Conservation (phyloP, 2,113 vertebrate species). For the Corythaixoides concolor region DNA sequence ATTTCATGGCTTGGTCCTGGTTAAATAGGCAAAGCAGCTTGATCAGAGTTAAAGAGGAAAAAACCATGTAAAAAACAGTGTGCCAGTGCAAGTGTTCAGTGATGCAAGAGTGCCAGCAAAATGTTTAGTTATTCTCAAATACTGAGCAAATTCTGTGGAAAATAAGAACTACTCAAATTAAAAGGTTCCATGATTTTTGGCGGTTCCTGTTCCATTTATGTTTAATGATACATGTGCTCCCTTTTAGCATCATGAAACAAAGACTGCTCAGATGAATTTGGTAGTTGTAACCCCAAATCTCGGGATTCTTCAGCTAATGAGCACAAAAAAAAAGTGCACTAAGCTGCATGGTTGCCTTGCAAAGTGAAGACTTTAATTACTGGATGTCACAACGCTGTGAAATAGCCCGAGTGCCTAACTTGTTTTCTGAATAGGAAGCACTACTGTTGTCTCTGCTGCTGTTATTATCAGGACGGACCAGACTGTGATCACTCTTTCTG, state of each 20-base stretch:
- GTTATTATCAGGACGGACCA: background rate
- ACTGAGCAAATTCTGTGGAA: background rate
- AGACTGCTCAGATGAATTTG: background rate
- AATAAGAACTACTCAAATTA: background rate
- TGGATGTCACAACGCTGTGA: background rate
- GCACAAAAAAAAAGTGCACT: background rate
- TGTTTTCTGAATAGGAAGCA: background rate
- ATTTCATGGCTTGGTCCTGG: background rate
- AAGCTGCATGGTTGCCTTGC: background rate
- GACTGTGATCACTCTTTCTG: background rate
- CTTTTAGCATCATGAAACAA: background rate
- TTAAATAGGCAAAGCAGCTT: conserved; percentile 12
- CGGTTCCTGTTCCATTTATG: background rate
- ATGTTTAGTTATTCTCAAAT: background rate
- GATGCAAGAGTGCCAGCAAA: background rate
- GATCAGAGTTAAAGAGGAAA: background rate
- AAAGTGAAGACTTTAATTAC: background rate
- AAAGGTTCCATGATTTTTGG: background rate
- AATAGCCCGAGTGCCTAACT: background rate
- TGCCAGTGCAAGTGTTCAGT: background rate
- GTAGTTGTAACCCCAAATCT: background rate
- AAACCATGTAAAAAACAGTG: background rate
- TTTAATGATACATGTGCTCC: background rate
- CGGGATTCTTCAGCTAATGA: background rate
- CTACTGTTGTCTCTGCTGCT: background rate